Evolutionary conservation across 1,140 invertebrate species (phyloP).

Genomic region (Halictus rubicundus): DNA sequence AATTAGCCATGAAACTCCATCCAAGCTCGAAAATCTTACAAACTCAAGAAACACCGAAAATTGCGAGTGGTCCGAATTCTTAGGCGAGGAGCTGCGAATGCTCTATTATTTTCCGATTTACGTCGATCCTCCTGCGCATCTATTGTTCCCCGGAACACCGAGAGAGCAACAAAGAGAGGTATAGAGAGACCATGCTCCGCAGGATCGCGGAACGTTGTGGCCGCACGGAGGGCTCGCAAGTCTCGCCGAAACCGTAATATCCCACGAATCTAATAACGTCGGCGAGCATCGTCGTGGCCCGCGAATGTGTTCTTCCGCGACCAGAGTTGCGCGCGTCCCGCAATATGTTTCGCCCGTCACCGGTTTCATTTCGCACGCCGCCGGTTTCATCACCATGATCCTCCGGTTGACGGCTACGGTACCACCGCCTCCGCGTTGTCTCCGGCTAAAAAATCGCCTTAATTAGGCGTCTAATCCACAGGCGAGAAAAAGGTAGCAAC

Average conservation of each 20-base stretch:
- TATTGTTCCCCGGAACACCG: neutral
- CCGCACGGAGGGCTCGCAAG: neutral
- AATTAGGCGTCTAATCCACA: neutral
- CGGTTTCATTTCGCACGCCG: neutral
- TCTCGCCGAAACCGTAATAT: conserved; percentile 3
- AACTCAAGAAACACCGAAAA: no score
- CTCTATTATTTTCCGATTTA: conserved; percentile 3
- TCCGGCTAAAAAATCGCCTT: conserved; percentile 11
- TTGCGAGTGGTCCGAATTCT: neutral
- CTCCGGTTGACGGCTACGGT: neutral
- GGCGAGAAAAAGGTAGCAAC: no score
- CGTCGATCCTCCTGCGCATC: neutral
- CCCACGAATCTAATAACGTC: conserved; percentile 3
- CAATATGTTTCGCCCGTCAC: neutral
- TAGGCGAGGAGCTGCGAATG: neutral
- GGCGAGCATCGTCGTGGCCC: neutral
- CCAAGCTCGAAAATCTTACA: no score
- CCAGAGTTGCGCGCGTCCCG: neutral
- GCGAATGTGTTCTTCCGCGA: conserved; percentile 5
- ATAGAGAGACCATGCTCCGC: neutral
- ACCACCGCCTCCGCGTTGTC: neutral
- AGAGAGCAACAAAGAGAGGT: no score
- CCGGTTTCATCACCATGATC: neutral
- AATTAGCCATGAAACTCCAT: no score
- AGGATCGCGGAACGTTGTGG: neutral